Evolutionary conservation across 1,140 invertebrate genomes (phyloP).

Genomic region (Teleopsis dalmanni): DNA sequence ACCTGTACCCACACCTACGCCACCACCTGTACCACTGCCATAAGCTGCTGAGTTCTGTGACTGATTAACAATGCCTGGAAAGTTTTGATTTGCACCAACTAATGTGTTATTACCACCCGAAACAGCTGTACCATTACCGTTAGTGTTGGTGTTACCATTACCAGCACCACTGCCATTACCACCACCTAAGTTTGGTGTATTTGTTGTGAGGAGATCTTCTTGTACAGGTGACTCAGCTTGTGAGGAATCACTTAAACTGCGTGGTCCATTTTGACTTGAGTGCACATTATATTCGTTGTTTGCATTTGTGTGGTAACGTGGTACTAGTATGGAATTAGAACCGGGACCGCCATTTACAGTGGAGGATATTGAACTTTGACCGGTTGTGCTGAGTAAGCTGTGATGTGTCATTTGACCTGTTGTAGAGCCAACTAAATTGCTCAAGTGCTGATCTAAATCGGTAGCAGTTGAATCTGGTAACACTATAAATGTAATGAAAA

Average conservation of each 20-base stretch:
- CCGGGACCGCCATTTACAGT: slow-evolving; percentile 42
- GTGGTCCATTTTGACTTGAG: slow-evolving; percentile 48
- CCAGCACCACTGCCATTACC: slow-evolving; percentile 50
- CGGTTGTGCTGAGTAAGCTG: slow-evolving; percentile 34
- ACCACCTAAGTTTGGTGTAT: slow-evolving; percentile 45
- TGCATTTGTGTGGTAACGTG: slow-evolving; percentile 50
- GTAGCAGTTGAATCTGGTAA: slow-evolving; percentile 66
- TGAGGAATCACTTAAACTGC: slow-evolving; percentile 71
- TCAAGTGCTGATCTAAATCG: slow-evolving; percentile 68
- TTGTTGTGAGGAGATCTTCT: slow-evolving; percentile 59
- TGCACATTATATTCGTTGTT: slow-evolving; percentile 42
- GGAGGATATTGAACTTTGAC: slow-evolving; percentile 42
- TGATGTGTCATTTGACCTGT: slow-evolving; percentile 46
- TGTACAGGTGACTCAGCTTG: slow-evolving; percentile 74
- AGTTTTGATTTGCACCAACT: slow-evolving; percentile 38
- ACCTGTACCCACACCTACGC: slow-evolving; percentile 19
- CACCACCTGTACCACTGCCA: slow-evolving; percentile 26
- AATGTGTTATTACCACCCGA: slow-evolving; percentile 45
- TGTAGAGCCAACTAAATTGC: slow-evolving; percentile 57
- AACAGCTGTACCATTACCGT: slow-evolving; percentile 48
- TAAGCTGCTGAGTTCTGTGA: slow-evolving; percentile 34
- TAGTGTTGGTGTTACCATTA: slow-evolving; percentile 50
- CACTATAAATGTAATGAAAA: slow-evolving; percentile 46
- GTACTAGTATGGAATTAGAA: slow-evolving; percentile 44
- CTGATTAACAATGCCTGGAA: slow-evolving; percentile 38